Percentiles rank a stretch among this genome's conserved stretches.
Conservation (phyloP, 2,113 vertebrate species). For the Myotis lucifugus region DNA sequence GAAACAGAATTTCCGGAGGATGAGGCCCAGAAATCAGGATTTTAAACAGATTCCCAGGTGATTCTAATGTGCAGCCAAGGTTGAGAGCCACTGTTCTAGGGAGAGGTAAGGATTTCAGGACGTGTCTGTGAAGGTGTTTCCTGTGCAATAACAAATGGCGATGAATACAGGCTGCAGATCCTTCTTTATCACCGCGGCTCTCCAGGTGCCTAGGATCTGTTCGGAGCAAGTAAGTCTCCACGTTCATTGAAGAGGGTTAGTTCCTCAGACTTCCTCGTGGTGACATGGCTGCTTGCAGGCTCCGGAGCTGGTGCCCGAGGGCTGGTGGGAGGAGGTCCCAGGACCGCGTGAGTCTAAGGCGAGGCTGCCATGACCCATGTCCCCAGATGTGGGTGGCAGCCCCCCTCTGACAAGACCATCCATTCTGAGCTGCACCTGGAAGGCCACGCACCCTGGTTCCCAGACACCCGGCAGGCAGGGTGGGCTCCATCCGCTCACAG, state of each 20-base stretch:
- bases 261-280: neutral
- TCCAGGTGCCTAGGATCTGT: neutral
- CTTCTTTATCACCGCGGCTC: neutral
- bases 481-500: too few relatives aligned
- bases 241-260: neutral
- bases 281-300: neutral
- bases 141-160: neutral
- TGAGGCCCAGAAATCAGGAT: too few relatives aligned
- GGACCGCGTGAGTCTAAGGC: neutral
- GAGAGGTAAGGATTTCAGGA: neutral
- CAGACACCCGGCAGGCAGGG: too few relatives aligned
- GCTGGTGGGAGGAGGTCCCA: neutral
- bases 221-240: neutral
- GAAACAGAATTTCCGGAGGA: too few relatives aligned
- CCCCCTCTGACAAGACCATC: neutral
- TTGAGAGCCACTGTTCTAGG: neutral
- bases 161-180: neutral
- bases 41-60: too few relatives aligned
- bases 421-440: neutral
- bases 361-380: neutral
- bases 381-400: neutral
- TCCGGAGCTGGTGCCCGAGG: neutral
- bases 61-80: too few relatives aligned
- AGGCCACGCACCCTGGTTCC: neutral
- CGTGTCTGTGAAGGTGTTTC: neutral